Evolutionary conservation across 2,113 vertebrate genomes (phyloP).

Genomic region (Ibidorhyncha struthersii): DNA sequence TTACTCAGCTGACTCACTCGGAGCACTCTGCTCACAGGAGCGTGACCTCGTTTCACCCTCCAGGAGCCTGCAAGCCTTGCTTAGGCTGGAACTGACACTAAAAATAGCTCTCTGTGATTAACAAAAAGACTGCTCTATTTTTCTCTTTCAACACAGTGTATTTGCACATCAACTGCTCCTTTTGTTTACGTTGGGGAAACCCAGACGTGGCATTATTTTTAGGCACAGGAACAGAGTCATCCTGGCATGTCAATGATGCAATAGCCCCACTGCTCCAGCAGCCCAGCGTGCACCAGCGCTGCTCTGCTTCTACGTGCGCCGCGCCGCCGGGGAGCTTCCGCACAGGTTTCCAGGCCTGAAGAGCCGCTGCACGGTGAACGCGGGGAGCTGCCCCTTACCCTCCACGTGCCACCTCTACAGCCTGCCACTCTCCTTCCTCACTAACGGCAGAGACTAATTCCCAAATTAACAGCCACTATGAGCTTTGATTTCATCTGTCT

Average conservation of each 20-base stretch:
- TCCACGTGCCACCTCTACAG: not conserved
- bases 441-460: not conserved
- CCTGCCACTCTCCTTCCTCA: accelerated
- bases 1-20: constrained; percentile 26
- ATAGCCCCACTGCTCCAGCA: not conserved
- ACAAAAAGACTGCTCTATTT: constrained; percentile 39
- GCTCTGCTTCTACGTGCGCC: accelerated
- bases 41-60: constrained; percentile 48
- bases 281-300: not conserved
- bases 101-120: constrained; percentile 62
- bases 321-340: not conserved
- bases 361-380: not conserved
- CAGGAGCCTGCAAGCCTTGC: constrained; percentile 32
- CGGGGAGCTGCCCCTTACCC: not conserved
- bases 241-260: constrained; percentile 19
- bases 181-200: constrained; percentile 51
- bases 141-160: constrained; percentile 8
- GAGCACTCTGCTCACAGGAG: not conserved
- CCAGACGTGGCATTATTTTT: constrained; percentile 49
- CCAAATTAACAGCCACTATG: not conserved
- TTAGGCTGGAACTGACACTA: constrained; percentile 12
- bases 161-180: constrained; percentile 45
- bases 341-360: not conserved
- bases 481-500: not conserved
- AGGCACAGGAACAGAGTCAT: constrained; percentile 47